A percentile compares a stretch with the other conserved stretches of the same genome.
phyloP scores from a whole-genome alignment of 2,113 vertebrate genomes.

The Telmatochromis brachygnathus region DNA sequence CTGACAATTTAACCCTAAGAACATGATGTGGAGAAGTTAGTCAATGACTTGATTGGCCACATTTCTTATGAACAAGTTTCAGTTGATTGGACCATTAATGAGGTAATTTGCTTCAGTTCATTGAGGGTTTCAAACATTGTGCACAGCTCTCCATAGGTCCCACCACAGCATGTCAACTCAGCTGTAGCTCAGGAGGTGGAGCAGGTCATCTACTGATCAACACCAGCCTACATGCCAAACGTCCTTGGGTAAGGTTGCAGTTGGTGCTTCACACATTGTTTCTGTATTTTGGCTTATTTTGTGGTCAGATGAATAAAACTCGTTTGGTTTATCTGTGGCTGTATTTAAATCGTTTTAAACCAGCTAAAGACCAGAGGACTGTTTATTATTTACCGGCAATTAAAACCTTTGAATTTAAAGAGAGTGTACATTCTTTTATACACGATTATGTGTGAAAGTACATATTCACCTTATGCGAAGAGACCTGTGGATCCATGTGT shows the following conservation, averaged over 20 bases:
- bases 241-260: not conserved
- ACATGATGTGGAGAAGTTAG: not conserved
- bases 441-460: not conserved
- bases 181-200: not conserved
- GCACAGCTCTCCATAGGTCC: not conserved
- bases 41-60: not conserved
- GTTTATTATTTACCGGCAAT: not conserved
- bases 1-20: not conserved
- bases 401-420: not conserved
- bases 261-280: not conserved
- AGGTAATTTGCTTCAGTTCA: not conserved
- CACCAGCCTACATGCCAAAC: not conserved
- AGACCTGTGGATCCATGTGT: not conserved
- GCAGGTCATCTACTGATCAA: not conserved
- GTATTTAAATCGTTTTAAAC: not conserved
- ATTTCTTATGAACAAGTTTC: not conserved
- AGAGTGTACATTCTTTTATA: fast-evolving
- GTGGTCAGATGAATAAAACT: not conserved
- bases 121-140: fast-evolving
- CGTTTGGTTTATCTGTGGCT: not conserved
- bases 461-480: conserved; percentile 37
- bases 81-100: not conserved
- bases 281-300: not conserved
- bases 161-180: not conserved
- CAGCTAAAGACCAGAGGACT: not conserved